Evolutionary conservation across 2,888 invertebrate genomes (phyloP), one percentile per base, ranked within the genome.

Genomic region (Nomada fabriciana): DNA sequence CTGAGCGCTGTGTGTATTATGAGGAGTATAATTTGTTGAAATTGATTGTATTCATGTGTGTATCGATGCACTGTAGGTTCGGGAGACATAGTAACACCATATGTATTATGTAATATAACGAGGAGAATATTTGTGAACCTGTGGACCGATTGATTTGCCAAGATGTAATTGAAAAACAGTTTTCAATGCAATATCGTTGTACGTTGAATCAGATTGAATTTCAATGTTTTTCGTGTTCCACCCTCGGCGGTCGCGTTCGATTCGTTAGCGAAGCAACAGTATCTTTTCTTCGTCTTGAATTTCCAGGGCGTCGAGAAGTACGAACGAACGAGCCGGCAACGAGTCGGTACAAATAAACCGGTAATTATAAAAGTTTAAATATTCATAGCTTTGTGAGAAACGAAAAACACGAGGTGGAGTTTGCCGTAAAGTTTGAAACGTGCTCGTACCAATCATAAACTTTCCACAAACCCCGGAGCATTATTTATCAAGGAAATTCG

Each of bases 401-500:
- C 25, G 76, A 76, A 79, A 76, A 79, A 76, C 68, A 43, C 63
- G 76, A 70, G 59, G 52, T 43, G 43, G 76, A 36, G 79, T 23
- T 23, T 57, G 76, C 57, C 42, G 20, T 50, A 50, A 76, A 76
- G 69, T 76, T 79, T 52, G 79, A 70, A 70, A 70, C 76, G 55
- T 64, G 42, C 59, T 50, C 64, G 76, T 52, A 59, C 76, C 69
- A 76, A 79, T 79, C 76, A 70, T 52, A 76, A 79, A 76, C 57
- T 76, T 76, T 63, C 57, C 29, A n/a, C 69, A 43, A 69, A 29
- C 76, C 79, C 69, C 43, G 43, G 43, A 63, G 76, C 53, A 76
- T 79, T 69, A 79, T 79, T 76, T 76, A 76, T 74, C 77, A 74
- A 78, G 77, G 77, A 75, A 61, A 78, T 74, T 78, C 65, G 75